Base-by-base conservation (phyloP, 2,113 vertebrate genomes). In the Nibea albiflora region DNA sequence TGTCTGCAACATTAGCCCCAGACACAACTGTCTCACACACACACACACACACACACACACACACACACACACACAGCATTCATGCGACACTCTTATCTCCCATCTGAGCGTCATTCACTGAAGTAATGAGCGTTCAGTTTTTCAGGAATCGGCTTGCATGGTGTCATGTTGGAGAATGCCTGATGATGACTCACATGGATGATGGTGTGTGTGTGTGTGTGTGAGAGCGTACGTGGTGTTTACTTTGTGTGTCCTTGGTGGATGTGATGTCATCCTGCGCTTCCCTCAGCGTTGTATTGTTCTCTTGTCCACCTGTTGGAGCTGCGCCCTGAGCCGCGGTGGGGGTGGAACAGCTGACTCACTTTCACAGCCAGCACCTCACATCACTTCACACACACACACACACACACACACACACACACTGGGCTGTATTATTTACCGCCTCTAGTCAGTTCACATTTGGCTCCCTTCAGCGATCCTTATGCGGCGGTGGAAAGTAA, bases 281-380 rank as follows among this genome's bases (percentile, higher is more conserved):
- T 80, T 60, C 73, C 75, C 50, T 11, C 58, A 70, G 73, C 22
- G 56, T 24, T 69, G 71, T 26, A 69, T 90, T 91, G 88, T 91
- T 87, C 60, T 56, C 49, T 14, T 14, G 53, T 85, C 78, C 89
- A 92, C 90, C 90, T 92, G 91, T 78, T 89, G 78, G 80, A 81
- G 24, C 62, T 11, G 66, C 11, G 73, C 75, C 79, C 52, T 19
- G 73, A 66, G 67, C 72, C 58, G 3, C 20, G 0, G 75, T 11
- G 70, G 81, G 81, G 81, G 88, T 61, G 20, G 84, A 74, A 35
- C 68, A 15, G 81, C 46, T 67, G 68, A 63, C 81, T 90, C 88
- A 71, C 90, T 84, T 88, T 88, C 82, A 85, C 88, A 85, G 85
- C 86, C 88, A 86, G 72, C 8, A 16, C 42, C n/a, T 67, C 69